Conservation (phyloP, 2,113 vertebrate genomes). For the Serranochromis macrocephalus region DNA sequence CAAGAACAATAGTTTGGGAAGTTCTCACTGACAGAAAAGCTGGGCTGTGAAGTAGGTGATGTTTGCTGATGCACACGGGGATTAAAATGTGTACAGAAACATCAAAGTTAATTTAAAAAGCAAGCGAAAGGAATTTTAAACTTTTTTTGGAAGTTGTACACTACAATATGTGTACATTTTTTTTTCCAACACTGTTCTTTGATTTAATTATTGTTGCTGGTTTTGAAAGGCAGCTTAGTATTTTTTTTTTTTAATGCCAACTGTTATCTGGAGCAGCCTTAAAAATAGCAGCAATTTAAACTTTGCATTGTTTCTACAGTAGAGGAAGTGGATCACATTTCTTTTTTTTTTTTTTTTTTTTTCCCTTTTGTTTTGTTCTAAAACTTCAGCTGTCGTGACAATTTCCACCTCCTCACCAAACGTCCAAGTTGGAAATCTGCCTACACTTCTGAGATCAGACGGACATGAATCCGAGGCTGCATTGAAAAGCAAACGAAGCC, state of each 20-base stretch:
- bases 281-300: background rate
- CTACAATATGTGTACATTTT: background rate
- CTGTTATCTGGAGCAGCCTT: constrained; percentile 8
- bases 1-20: background rate
- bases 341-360: background rate
- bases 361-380: background rate
- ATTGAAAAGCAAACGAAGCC: background rate
- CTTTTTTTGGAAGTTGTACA: background rate
- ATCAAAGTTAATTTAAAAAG: background rate
- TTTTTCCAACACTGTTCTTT: background rate
- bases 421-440: constrained; percentile 12
- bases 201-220: background rate
- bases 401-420: constrained; percentile 38
- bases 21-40: background rate
- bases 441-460: background rate
- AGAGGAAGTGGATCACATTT: background rate
- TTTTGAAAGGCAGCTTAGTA: background rate
- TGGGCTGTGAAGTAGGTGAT: background rate
- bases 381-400: constrained; percentile 34
- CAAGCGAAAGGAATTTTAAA: background rate
- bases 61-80: background rate
- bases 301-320: background rate
- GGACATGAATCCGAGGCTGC: background rate
- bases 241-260: background rate
- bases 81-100: background rate